These are phyloP conservation scores for Dasyprocta punctata DNA, from an alignment of 2,113 vertebrate genomes.

Conservation along the genomic window DNA sequence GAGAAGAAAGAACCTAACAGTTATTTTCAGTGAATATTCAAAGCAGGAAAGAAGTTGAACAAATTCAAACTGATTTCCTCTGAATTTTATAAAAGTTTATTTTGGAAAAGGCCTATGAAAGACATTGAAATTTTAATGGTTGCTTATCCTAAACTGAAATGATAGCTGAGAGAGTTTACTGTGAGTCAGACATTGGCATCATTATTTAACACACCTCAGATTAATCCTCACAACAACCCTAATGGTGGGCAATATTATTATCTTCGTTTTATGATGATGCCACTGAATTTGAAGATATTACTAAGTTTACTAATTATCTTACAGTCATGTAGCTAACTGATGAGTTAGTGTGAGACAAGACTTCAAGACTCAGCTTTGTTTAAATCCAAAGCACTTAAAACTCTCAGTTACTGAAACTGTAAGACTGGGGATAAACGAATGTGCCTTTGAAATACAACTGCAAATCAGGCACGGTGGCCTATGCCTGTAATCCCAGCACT, in stretches of 20 bases:
- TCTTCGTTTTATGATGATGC: neutral
- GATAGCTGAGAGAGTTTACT: neutral
- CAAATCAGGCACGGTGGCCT: neutral
- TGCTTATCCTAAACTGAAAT: neutral
- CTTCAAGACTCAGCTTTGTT: neutral
- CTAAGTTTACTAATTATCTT: neutral
- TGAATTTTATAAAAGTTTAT: neutral
- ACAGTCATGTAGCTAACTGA: neutral
- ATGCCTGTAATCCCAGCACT: neutral
- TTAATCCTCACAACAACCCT: neutral
- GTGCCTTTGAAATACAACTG: slow-evolving; percentile 48
- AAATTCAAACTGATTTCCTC: neutral
- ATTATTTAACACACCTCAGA: neutral
- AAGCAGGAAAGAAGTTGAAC: neutral
- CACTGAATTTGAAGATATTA: neutral
- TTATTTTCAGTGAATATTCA: neutral
- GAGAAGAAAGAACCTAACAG: neutral
- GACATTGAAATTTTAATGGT: neutral
- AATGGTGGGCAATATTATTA: neutral
- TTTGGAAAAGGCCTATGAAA: neutral
- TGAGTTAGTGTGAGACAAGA: neutral
- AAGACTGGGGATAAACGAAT: slow-evolving; percentile 9
- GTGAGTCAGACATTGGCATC: neutral
- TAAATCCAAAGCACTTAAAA: neutral
- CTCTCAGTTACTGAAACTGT: neutral